Percentiles rank a stretch among this genome's conserved stretches.
These are phyloP conservation scores for Perdix hodgsoniae DNA, from an alignment of 2,797 vertebrate genomes.

Conservation along the genomic window DNA sequence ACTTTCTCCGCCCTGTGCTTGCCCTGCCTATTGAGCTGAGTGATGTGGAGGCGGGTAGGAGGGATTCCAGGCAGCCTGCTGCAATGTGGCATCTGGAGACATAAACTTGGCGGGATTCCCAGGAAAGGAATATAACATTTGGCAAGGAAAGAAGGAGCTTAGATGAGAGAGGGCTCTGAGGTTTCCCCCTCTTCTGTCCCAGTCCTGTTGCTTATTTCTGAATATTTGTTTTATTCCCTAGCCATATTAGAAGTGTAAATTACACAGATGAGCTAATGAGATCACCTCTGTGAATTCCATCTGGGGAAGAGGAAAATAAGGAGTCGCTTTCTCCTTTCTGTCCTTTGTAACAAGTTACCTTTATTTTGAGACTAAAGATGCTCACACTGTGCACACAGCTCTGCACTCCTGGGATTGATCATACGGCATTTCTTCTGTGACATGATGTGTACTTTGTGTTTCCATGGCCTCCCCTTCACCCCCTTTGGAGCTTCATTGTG, in stretches of 20 bases:
- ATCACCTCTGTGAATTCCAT: slow-evolving; percentile 43
- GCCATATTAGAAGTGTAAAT: slow-evolving; percentile 58
- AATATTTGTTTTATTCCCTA: slow-evolving; percentile 64
- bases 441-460: neutral
- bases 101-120: slow-evolving; percentile 67
- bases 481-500: neutral
- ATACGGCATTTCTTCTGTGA: neutral
- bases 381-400: neutral
- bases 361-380: neutral
- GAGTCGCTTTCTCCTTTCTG: neutral
- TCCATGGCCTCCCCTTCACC: neutral
- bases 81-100: slow-evolving; percentile 69
- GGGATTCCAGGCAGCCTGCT: slow-evolving; percentile 64
- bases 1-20: slow-evolving; percentile 19
- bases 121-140: slow-evolving; percentile 63
- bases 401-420: neutral
- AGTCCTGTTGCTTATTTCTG: slow-evolving; percentile 55
- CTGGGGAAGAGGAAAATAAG: slow-evolving; percentile 20
- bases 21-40: slow-evolving; percentile 51
- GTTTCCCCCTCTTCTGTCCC: slow-evolving; percentile 52
- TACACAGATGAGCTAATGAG: slow-evolving; percentile 69
- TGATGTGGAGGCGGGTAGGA: slow-evolving; percentile 49
- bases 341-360: neutral
- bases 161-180: slow-evolving; percentile 53
- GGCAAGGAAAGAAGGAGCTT: slow-evolving; percentile 55